A percentile compares a stretch with the other conserved stretches of the same genome.
phyloP scores from a whole-genome alignment of 2,797 vertebrate species.

The Pipistrellus pygmaeus region DNA sequence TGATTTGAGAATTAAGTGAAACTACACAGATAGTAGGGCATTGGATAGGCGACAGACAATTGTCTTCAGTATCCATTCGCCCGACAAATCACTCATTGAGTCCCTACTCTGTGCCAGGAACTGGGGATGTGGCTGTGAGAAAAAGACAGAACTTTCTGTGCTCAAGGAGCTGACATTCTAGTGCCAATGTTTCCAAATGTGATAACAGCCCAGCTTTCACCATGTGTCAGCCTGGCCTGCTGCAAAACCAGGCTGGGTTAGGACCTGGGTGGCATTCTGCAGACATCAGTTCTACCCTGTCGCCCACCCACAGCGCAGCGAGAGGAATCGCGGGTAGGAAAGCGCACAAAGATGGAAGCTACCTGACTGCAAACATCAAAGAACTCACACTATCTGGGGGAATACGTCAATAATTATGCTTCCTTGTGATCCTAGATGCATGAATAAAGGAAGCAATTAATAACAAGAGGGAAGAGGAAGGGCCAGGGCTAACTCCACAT shows the following conservation, averaged over 20 bases:
- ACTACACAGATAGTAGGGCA: neutral
- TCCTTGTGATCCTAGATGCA: neutral
- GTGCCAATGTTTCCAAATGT: neutral
- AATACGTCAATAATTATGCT: neutral
- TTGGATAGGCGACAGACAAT: neutral
- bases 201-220: neutral
- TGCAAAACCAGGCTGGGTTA: neutral
- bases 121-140: neutral
- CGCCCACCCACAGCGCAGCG: no score
- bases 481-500: neutral
- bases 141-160: neutral
- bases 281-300: neutral
- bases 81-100: neutral
- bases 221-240: no score
- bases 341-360: neutral
- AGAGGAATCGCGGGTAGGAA: neutral
- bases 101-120: neutral
- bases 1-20: neutral
- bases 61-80: neutral
- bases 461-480: neutral
- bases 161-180: neutral
- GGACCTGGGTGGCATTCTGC: neutral
- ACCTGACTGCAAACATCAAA: neutral
- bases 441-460: neutral
- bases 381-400: neutral